Evolutionary conservation across 2,888 invertebrate genomes (phyloP), one percentile per base, ranked within the genome.

Genomic region (Eurytoma californica): DNA sequence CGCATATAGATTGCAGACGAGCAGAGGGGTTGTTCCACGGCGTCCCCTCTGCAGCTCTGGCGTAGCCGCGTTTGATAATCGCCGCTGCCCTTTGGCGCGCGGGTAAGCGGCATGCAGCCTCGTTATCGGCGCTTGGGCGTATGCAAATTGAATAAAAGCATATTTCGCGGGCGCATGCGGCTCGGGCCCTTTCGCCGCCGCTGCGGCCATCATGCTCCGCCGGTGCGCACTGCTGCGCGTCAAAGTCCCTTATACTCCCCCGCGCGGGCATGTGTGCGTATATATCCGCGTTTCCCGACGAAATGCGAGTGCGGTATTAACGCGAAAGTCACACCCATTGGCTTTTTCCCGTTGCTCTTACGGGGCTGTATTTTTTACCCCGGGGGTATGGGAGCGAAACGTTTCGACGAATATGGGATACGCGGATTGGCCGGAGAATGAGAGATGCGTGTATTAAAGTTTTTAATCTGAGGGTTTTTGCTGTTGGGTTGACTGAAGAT

Each of bases 91-190:
- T 77, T 77, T 66, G 72, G 60, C 58, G 72, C 60, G n/a, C 14
- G 14, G 63, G 39, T 24, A 51, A 69, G 57, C 69, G 58, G 20
- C 53, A 14, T 12, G n/a, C 28, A n/a, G 16, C 53, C n/a, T 4
- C 39, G 28, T 24, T 47, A 24, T 7, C 61, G 51, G 30, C 18
- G 65, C 49, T 49, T 47, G 67, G 14, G 2, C n/a, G 18, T 16
- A 39, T 77, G 80, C 70, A 80, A 77, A 80, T 77, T 77, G 77
- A 77, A 80, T 77, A 74, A 77, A 77, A 65, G 69, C 80, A 66
- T 70, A 77, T 72, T 72, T 73, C 66, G 66, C 51, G 18, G 16
- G 51, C 9, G 47, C 24, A 20, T n/a, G 24, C 18, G 9, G 4
- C 14, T 5, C n/a, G 58, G 47, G 30, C 57, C 70, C 47, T 16